Percentiles rank a stretch among this genome's conserved stretches.
phyloP scores from a whole-genome alignment of 2,113 vertebrate species.

The Hirundichthys speculiger region DNA sequence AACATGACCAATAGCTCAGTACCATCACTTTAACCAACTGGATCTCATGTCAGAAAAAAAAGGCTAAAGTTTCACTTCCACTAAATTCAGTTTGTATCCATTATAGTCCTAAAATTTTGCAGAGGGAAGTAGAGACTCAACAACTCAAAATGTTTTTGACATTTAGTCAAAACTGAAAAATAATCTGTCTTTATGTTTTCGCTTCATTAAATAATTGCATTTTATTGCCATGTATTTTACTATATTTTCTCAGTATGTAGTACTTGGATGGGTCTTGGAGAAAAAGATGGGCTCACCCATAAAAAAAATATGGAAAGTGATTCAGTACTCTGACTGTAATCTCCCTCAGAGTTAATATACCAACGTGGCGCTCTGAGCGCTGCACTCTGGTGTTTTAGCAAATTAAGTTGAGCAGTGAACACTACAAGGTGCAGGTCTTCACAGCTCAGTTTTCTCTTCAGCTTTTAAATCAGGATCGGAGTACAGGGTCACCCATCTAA shows the following conservation, averaged over 20 bases:
- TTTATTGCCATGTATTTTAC: slow-evolving; percentile 3
- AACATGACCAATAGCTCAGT: too few species aligned
- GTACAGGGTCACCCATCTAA: neutral
- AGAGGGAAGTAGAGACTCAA: neutral
- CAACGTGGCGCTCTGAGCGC: slow-evolving; percentile 4
- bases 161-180: neutral
- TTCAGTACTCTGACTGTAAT: slow-evolving; percentile 19
- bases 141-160: neutral
- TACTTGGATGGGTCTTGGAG: slow-evolving; percentile 9
- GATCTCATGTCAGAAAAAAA: too few species aligned
- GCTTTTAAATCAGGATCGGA: slow-evolving; percentile 17
- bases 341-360: slow-evolving; percentile 39
- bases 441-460: slow-evolving; percentile 2
- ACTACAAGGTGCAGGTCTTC: slow-evolving; percentile 12
- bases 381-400: slow-evolving; percentile 20
- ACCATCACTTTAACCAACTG: too few species aligned
- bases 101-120: neutral
- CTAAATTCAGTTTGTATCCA: too few species aligned
- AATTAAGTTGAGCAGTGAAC: slow-evolving; percentile 22
- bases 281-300: neutral
- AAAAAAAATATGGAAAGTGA: slow-evolving; percentile 17
- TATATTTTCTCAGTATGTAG: neutral
- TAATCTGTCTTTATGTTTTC: neutral
- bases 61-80: too few species aligned
- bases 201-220: neutral